Percentiles rank a stretch among this genome's conserved stretches.
phyloP scores from a whole-genome alignment of 2,113 vertebrate genomes.

The Bufo gargarizans region DNA sequence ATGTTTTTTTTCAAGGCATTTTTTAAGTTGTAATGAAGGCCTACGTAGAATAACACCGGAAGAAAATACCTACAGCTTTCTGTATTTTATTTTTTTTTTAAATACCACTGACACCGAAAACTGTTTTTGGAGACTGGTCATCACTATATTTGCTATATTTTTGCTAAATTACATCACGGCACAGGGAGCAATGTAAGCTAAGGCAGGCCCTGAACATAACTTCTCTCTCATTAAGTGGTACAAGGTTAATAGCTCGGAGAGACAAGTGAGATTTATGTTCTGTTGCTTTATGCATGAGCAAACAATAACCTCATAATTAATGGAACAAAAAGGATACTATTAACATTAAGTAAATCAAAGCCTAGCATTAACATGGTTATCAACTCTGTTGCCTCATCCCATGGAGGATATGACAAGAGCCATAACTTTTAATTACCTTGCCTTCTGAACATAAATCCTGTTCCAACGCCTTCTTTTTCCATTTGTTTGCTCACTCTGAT shows the following conservation, averaged over 20 bases:
- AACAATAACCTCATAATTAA: constrained; percentile 12
- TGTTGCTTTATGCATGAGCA: background rate
- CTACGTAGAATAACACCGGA: too few species aligned
- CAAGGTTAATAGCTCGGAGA: background rate
- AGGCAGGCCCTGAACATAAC: background rate
- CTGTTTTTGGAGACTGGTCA: too few species aligned
- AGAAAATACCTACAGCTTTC: too few species aligned
- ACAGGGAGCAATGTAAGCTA: too few species aligned
- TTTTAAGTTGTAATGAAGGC: too few species aligned
- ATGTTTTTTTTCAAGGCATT: too few species aligned
- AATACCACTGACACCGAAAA: too few species aligned
- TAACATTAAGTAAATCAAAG: background rate
- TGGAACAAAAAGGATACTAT: constrained; percentile 12
- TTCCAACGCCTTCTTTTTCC: constrained; percentile 6
- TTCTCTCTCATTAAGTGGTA: background rate
- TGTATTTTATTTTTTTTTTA: too few species aligned
- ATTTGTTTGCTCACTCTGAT: constrained; percentile 22
- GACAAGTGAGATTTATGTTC: background rate
- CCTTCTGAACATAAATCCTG: constrained; percentile 25
- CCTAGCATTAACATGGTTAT: constrained; percentile 20
- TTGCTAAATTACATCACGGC: too few species aligned
- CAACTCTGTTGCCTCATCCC: constrained; percentile 4
- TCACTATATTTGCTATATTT: too few species aligned
- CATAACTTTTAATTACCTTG: constrained; percentile 34
- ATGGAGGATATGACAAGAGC: constrained; percentile 37